phyloP scores from a whole-genome alignment of 2,797 vertebrate species.

The Cottoperca gobio region DNA sequence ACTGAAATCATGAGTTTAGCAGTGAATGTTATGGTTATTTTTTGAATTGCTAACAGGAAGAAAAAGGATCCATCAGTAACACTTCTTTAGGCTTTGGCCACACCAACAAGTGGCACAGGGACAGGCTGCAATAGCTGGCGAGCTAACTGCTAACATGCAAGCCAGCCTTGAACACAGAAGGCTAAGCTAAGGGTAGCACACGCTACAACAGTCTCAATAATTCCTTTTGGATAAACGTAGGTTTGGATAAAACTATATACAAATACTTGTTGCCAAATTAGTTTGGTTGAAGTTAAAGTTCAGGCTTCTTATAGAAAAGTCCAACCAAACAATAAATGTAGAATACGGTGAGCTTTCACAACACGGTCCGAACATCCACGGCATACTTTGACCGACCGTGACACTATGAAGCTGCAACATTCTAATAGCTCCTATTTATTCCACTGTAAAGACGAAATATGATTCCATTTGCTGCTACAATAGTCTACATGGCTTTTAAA shows the following conservation, averaged over 20 bases:
- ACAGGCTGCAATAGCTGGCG: too few relatives aligned
- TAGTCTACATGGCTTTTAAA: conserved; percentile 75
- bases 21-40: neutral
- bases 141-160: neutral
- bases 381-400: neutral
- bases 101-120: too few relatives aligned
- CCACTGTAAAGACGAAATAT: conserved; percentile 70
- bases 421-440: conserved; percentile 57
- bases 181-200: neutral
- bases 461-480: conserved; percentile 74
- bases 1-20: neutral
- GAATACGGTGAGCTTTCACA: conserved; percentile 28
- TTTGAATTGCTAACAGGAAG: neutral
- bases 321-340: too few relatives aligned
- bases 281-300: neutral
- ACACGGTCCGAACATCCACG: conserved; percentile 10
- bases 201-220: neutral
- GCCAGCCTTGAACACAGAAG: neutral
- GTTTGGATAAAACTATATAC: neutral
- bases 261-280: neutral
- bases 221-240: neutral
- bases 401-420: conserved; percentile 36
- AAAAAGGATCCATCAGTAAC: neutral
- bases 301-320: too few relatives aligned
- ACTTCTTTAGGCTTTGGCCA: too few relatives aligned